These are phyloP conservation scores for Poecilia velifera DNA, from an alignment of 2,797 vertebrate genomes.

Conservation along the genomic window DNA sequence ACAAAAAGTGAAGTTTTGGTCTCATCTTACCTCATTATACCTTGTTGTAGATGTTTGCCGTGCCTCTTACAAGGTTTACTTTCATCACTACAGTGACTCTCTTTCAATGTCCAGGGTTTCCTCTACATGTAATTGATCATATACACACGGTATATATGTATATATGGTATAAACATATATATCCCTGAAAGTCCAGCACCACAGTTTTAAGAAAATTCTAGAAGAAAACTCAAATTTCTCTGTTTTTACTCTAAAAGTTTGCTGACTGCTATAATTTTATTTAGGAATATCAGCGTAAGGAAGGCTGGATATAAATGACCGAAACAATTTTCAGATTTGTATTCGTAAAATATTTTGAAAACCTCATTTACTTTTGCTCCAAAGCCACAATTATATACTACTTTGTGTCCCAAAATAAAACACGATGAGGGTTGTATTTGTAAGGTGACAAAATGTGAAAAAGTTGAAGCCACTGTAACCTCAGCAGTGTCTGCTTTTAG, in stretches of 20 bases:
- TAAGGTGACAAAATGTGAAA: not conserved
- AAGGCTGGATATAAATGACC: not conserved
- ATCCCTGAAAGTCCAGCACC: no score
- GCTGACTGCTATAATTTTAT: not conserved
- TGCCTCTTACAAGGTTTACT: not conserved
- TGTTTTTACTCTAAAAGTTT: not conserved
- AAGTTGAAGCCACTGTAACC: not conserved
- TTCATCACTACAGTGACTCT: not conserved
- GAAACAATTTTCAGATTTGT: not conserved
- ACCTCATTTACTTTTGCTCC: not conserved
- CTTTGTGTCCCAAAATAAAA: not conserved
- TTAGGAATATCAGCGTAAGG: not conserved
- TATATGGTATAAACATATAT: no score
- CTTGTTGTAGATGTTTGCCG: not conserved
- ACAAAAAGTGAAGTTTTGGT: not conserved
- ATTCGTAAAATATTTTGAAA: not conserved
- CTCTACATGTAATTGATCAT: no score
- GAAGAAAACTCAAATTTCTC: not conserved
- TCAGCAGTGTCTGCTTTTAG: slow-evolving; percentile 10
- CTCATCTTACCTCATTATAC: not conserved
- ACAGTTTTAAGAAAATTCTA: no score
- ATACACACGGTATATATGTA: no score
- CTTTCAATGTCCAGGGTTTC: no score
- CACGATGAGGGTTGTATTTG: not conserved
- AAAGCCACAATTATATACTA: not conserved